A percentile compares a stretch with the other conserved stretches of the same genome.
Evolutionary conservation across 2,797 vertebrate genomes (phyloP).

Genomic region (Ceryle rudis): DNA sequence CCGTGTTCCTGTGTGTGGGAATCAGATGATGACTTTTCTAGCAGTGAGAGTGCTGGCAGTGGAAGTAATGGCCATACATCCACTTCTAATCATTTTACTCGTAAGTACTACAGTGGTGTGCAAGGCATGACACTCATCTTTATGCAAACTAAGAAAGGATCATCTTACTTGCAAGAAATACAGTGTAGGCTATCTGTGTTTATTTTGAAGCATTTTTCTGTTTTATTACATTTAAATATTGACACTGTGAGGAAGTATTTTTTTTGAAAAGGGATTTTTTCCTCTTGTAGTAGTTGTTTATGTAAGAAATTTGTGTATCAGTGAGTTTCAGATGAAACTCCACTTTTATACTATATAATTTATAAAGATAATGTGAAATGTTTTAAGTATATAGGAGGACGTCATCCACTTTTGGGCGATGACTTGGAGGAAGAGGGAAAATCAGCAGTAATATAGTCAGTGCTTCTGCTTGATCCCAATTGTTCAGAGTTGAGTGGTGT

Average conservation of each 20-base stretch:
- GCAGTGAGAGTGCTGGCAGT: slow-evolving; percentile 97
- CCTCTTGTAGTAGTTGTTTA: neutral
- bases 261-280: neutral
- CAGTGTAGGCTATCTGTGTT: neutral
- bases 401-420: neutral
- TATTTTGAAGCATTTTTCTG: neutral
- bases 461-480: neutral
- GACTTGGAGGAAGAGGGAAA: neutral
- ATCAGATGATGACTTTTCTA: slow-evolving; percentile 95
- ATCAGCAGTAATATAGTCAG: neutral
- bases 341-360: neutral
- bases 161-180: neutral
- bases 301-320: neutral
- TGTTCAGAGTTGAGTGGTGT: neutral
- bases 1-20: slow-evolving; percentile 93
- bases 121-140: neutral
- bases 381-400: neutral
- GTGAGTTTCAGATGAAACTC: neutral
- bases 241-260: neutral
- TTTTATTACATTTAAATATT: neutral
- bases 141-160: neutral
- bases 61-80: slow-evolving; percentile 97
- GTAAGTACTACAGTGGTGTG: slow-evolving; percentile 80
- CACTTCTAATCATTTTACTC: slow-evolving; percentile 90
- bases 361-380: neutral